phyloP scores from a whole-genome alignment of 2,888 invertebrate species.

The Eupithecia subfuscata region DNA sequence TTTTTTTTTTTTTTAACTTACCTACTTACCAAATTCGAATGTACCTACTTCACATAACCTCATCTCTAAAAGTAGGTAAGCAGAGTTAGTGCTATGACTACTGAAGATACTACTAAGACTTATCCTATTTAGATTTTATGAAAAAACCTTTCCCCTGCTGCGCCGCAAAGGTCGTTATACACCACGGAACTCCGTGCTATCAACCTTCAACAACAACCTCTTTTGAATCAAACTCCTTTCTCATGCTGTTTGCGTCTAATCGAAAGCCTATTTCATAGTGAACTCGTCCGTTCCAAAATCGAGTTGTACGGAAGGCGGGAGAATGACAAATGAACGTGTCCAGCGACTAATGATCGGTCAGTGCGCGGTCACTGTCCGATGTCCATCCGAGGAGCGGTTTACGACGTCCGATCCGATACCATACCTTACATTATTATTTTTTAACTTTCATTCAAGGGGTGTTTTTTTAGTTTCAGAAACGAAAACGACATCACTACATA shows the following conservation, averaged over 20 bases:
- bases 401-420: conserved; percentile 16
- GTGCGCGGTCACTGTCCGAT: conserved; percentile 37
- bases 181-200: not conserved
- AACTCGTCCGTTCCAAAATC: conserved; percentile 24
- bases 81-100: too few relatives aligned
- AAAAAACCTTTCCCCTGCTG: too few relatives aligned
- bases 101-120: too few relatives aligned
- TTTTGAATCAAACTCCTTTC: not conserved
- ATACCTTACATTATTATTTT: not conserved
- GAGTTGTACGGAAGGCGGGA: conserved; percentile 35
- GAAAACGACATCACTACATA: too few relatives aligned
- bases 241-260: conserved; percentile 6
- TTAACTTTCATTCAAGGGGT: not conserved
- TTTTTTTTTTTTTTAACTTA: too few relatives aligned
- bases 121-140: too few relatives aligned
- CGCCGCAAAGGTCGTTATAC: too few relatives aligned
- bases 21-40: too few relatives aligned
- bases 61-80: too few relatives aligned
- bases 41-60: too few relatives aligned
- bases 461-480: too few relatives aligned
- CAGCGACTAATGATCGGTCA: conserved; percentile 38
- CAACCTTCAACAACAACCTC: not conserved
- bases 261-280: conserved; percentile 17
- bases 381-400: conserved; percentile 13
- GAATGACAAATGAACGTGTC: conserved; percentile 38